These are phyloP conservation scores for Cryptotis parvus DNA, from an alignment of 2,113 vertebrate genomes.

Conservation along the genomic window DNA sequence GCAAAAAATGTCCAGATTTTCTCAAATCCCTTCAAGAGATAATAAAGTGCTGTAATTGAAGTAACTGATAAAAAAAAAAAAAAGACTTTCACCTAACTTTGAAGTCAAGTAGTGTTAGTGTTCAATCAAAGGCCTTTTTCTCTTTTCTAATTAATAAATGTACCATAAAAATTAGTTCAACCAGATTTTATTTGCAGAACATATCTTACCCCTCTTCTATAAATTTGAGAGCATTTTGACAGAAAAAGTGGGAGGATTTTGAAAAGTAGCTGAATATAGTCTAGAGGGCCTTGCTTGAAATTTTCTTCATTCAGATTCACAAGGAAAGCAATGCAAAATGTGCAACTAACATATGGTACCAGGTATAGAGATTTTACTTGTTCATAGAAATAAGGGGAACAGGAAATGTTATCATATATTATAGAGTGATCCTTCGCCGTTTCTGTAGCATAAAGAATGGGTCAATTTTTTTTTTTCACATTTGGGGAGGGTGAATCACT, in stretches of 20 bases:
- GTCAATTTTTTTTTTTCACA: too few species aligned
- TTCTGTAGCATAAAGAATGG: background rate
- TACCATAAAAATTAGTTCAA: conserved; percentile 18
- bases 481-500: background rate
- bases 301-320: background rate
- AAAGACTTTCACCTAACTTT: background rate
- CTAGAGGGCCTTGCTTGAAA: background rate
- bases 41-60: background rate
- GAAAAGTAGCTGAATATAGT: background rate
- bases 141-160: background rate
- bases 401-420: background rate
- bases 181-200: conserved; percentile 6
- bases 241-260: background rate
- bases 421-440: background rate
- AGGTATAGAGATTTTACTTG: background rate
- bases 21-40: background rate
- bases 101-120: background rate
- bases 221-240: conserved; percentile 41
- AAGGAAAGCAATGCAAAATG: background rate
- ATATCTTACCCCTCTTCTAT: background rate
- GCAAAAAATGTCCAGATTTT: background rate
- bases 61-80: background rate
- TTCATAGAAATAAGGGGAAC: background rate
- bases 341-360: background rate
- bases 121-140: background rate